phyloP scores from a whole-genome alignment of 2,113 vertebrate species.

The Clupea harengus region DNA sequence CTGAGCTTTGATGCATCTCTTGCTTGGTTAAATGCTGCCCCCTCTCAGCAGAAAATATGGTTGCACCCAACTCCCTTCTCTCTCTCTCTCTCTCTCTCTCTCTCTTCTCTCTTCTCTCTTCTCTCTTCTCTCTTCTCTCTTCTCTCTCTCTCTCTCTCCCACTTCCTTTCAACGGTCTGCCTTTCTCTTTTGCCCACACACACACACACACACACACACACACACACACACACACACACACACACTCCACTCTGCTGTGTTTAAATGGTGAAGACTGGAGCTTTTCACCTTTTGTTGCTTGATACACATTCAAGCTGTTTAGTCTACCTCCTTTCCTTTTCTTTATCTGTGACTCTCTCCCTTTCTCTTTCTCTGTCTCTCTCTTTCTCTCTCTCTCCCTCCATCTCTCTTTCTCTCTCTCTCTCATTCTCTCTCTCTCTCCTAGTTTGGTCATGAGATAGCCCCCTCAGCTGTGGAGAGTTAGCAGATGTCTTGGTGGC shows the following conservation, averaged over 20 bases:
- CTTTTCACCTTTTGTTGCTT: too few species aligned
- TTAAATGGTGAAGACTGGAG: too few species aligned
- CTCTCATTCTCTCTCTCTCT: neutral
- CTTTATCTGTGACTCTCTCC: too few species aligned
- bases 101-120: neutral
- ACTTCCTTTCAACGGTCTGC: too few species aligned
- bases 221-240: neutral
- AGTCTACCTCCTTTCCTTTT: too few species aligned
- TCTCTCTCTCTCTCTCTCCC: neutral
- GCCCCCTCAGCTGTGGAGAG: neutral
- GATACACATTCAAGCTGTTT: neutral
- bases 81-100: neutral
- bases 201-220: neutral
- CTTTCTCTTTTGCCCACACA: neutral
- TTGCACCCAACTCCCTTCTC: neutral
- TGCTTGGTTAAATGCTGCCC: neutral
- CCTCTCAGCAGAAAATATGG: neutral
- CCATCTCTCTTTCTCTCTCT: neutral
- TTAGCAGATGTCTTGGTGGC: neutral
- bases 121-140: neutral
- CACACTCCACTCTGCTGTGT: neutral
- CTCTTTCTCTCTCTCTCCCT: neutral
- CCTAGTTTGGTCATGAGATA: neutral
- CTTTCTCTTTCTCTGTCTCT: neutral
- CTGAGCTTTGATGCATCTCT: neutral